phyloP scores from a whole-genome alignment of 2,113 vertebrate species.

The Dermatemys mawii region DNA sequence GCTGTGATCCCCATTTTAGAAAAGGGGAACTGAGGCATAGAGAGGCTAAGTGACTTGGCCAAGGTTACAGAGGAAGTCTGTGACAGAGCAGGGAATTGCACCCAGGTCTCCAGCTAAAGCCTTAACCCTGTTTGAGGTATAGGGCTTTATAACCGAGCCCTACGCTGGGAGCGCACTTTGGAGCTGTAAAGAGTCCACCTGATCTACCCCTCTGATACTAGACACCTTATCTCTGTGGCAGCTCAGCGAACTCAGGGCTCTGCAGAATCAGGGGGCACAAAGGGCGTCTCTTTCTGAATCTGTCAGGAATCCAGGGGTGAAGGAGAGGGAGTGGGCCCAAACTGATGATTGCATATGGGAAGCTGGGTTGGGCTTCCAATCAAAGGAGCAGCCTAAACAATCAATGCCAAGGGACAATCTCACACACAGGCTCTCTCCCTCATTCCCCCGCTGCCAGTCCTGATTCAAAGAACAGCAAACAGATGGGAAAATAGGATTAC shows the following conservation, averaged over 20 bases:
- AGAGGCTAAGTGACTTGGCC: neutral
- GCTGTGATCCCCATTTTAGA: neutral
- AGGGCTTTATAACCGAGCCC: neutral
- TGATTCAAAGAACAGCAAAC: slow-evolving; percentile 57
- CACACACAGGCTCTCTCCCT: neutral
- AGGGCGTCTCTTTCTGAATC: neutral
- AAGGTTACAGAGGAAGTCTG: neutral
- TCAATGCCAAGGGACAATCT: slow-evolving; percentile 38
- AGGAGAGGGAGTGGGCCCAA: neutral
- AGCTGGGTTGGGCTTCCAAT: neutral
- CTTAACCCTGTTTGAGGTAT: neutral
- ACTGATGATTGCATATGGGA: neutral
- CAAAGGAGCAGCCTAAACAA: slow-evolving; percentile 16
- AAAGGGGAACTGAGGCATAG: neutral
- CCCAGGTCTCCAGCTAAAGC: neutral
- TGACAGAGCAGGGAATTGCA: neutral
- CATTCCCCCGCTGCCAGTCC: slow-evolving; percentile 5
- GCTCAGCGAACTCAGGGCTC: neutral
- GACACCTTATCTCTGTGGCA: neutral
- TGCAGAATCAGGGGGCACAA: rapidly evolving
- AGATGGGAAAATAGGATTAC: slow-evolving; percentile 56
- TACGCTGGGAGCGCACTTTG: neutral
- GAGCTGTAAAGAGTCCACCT: neutral
- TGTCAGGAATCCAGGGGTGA: neutral
- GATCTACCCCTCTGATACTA: too few relatives aligned